Base-by-base conservation (phyloP, 2,888 invertebrate species). In the Drosophila helvetica region DNA sequence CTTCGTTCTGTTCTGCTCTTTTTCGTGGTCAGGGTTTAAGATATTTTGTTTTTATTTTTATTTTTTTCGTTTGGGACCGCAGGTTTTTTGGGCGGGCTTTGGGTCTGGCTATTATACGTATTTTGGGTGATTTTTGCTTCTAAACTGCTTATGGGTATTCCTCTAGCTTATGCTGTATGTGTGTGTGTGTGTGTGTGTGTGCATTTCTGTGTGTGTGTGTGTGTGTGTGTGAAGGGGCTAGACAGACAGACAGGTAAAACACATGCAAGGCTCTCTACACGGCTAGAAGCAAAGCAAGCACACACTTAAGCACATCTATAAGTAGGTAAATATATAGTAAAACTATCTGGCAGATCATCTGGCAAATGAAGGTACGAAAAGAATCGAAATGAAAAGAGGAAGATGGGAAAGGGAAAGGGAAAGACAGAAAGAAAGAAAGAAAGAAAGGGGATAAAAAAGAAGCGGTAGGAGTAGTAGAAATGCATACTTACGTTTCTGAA, bases 341-440 rank as follows among this genome's bases (percentile, higher is more conserved):
- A 17, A 53, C 57, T 27, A 18, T 27, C 66, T 53, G 66, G 65
- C 53, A 54, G 64, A 63, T 53, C 30, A 63, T 53, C 30, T 38
- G 65, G 54, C 65, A 66, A 65, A 54, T 33, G 12, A 66, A 47
- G 25, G 15, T 47, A 48, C 30, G 27, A 15, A 6, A 19, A 38
- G 38, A 33, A 22, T 22, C 18, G 38, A 12, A 45, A 60, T 33
- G 56, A 55, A 46, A 38, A 73, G 42, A 25, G 38, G 22, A 57
- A 62, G n/a, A 27, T 52, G 27, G 30, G 19, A 54, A 8, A 22
- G 19, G 15, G 5, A 12, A 3, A 33, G 30, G 30, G 61, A 62
- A 60, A n/a, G n/a, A n/a, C n/a, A n/a, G n/a, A n/a, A n/a, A 42
- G 45, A 61, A 18, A 72, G 71, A 70, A 64, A 70, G 73, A 65